These are phyloP conservation scores for Thermophis baileyi DNA, from an alignment of 2,113 vertebrate genomes.

Conservation along the genomic window DNA sequence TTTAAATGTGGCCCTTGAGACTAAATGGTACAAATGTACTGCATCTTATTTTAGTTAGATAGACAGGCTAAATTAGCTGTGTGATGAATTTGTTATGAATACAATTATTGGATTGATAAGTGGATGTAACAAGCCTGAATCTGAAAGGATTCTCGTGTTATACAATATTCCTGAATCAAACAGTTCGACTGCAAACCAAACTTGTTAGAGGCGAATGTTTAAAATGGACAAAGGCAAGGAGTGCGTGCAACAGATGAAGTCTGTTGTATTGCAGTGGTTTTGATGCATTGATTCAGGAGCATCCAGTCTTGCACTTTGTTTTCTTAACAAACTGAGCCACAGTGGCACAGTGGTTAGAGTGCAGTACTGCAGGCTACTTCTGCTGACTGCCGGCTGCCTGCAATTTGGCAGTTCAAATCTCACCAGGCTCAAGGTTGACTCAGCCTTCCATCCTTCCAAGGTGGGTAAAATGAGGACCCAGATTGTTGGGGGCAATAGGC, in stretches of 20 bases:
- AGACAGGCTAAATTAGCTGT: slow-evolving; percentile 74
- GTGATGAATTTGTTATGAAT: slow-evolving; percentile 74
- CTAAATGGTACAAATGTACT: slow-evolving; percentile 67
- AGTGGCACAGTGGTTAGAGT: too few relatives aligned
- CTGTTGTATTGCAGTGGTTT: not conserved
- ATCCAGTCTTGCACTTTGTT: not conserved
- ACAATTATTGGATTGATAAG: slow-evolving; percentile 73
- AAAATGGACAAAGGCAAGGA: not conserved
- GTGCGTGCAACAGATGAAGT: not conserved
- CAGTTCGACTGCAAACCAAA: slow-evolving; percentile 36
- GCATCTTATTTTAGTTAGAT: slow-evolving; percentile 73
- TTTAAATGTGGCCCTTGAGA: slow-evolving; percentile 72
- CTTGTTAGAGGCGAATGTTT: slow-evolving; percentile 9
- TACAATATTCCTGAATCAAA: slow-evolving; percentile 33
- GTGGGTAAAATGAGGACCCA: too few relatives aligned
- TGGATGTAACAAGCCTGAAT: slow-evolving; percentile 48
- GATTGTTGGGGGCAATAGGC: too few relatives aligned
- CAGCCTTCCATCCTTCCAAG: too few relatives aligned
- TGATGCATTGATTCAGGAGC: not conserved
- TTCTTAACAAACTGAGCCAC: not conserved
- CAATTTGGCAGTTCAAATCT: too few relatives aligned
- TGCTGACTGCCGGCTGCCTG: too few relatives aligned
- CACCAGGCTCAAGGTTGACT: too few relatives aligned
- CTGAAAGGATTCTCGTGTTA: slow-evolving; percentile 41
- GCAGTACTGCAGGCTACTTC: too few relatives aligned